These are phyloP conservation scores for Trichogramma evanescens DNA, from an alignment of 2,888 invertebrate species.

Conservation along the genomic window DNA sequence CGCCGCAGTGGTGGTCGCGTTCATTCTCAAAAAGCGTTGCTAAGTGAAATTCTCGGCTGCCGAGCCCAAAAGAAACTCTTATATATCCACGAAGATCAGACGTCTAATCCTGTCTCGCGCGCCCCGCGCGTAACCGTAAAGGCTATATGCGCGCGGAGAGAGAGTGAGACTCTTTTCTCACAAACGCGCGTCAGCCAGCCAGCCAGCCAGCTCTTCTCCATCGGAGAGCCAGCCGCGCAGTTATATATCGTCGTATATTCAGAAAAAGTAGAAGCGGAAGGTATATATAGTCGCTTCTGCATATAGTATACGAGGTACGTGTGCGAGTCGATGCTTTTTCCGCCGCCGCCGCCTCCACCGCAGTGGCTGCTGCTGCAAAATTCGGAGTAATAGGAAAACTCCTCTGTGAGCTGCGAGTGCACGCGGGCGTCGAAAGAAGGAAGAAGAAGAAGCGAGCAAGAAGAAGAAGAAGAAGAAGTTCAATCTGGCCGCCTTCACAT, in stretches of 20 bases:
- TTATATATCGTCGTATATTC: too few species aligned
- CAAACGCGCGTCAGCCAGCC: too few species aligned
- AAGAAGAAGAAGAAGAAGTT: slow-evolving; percentile 42
- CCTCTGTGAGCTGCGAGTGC: slow-evolving; percentile 14
- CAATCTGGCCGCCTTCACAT: slow-evolving; percentile 34
- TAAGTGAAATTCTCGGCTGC: slow-evolving; percentile 16
- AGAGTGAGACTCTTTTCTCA: too few species aligned
- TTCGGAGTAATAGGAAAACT: slow-evolving; percentile 46
- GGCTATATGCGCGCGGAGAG: not conserved
- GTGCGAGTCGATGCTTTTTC: too few species aligned
- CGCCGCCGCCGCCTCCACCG: too few species aligned
- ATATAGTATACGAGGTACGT: too few species aligned
- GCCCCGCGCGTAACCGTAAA: not conserved
- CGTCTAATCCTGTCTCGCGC: slow-evolving; percentile 13
- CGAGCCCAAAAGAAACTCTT: slow-evolving; percentile 8
- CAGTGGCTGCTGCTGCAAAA: slow-evolving; percentile 23
- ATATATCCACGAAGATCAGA: slow-evolving; percentile 12
- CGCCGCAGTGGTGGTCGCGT: not conserved
- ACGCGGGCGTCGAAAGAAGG: too few species aligned
- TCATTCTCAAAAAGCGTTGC: slow-evolving; percentile 7
- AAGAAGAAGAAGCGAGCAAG: not conserved
- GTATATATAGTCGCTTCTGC: too few species aligned
- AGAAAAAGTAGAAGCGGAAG: too few species aligned
- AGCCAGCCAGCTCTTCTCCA: too few species aligned
- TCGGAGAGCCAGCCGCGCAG: too few species aligned